Conservation (phyloP, 2,797 vertebrate species). For the Numenius phaeopus region DNA sequence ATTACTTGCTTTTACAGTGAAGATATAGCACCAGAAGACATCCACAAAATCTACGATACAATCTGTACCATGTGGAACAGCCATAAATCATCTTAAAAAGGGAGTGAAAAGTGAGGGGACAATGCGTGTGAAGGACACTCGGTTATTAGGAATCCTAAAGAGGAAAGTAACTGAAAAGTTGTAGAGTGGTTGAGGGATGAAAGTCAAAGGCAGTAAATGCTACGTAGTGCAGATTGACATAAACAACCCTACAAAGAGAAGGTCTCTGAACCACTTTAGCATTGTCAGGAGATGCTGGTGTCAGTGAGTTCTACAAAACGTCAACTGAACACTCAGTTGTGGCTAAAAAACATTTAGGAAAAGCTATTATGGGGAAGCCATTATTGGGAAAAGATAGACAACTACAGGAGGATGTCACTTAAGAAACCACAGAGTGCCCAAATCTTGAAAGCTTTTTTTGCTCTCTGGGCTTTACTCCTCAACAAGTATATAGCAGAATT, state of each 20-base stretch:
- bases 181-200: background rate
- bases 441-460: background rate
- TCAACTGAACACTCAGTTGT: background rate
- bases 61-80: background rate
- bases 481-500: background rate
- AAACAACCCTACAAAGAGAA: background rate
- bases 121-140: background rate
- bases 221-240: fast-evolving
- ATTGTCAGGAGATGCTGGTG: background rate
- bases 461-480: background rate
- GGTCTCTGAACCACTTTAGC: background rate
- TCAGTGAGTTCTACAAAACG: background rate
- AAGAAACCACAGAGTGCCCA: background rate
- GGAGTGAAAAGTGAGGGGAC: background rate
- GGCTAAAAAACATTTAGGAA: background rate
- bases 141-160: background rate
- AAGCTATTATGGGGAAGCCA: background rate
- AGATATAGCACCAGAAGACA: background rate
- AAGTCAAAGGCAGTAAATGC: background rate
- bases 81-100: background rate
- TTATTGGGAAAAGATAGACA: background rate
- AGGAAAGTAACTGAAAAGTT: background rate
- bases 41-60: background rate
- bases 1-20: background rate
- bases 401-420: background rate